Conservation (phyloP, 2,797 vertebrate species). For the Sphenodon punctatus region DNA sequence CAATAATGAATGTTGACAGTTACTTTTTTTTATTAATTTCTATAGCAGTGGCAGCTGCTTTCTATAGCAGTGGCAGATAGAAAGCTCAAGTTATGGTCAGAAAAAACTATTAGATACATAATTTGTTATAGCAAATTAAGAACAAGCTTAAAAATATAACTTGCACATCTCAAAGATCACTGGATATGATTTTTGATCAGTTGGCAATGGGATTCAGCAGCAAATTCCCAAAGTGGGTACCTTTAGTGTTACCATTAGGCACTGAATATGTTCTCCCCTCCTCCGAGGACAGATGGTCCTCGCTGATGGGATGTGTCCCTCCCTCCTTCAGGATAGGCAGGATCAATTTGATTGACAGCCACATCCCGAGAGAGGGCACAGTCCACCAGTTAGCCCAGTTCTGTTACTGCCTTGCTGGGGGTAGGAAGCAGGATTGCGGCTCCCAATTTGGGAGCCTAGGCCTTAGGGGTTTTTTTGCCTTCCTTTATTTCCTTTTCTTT, state of each 20-base stretch:
- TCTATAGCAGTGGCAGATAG: neutral
- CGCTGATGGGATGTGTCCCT: no score
- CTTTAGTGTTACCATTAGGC: neutral
- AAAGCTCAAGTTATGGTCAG: neutral
- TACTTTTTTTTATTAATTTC: neutral
- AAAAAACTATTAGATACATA: neutral
- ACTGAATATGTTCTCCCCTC: rapidly evolving
- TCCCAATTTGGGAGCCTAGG: no score
- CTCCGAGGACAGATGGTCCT: no score
- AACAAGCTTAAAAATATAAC: no score
- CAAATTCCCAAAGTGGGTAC: neutral
- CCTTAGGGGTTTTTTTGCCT: no score
- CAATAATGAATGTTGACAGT: neutral
- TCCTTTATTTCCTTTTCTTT: no score
- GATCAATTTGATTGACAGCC: no score
- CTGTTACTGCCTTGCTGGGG: no score
- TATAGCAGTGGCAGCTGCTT: neutral
- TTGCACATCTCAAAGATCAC: neutral
- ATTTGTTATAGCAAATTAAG: neutral
- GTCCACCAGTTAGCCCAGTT: no score
- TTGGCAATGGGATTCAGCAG: neutral
- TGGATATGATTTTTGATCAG: neutral
- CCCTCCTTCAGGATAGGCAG: no score
- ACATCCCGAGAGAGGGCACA: no score
- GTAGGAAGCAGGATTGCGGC: no score